Percentiles rank a stretch among this genome's conserved stretches.
Conservation (phyloP, 2,797 vertebrate genomes). For the Sebastes hubbsi region DNA sequence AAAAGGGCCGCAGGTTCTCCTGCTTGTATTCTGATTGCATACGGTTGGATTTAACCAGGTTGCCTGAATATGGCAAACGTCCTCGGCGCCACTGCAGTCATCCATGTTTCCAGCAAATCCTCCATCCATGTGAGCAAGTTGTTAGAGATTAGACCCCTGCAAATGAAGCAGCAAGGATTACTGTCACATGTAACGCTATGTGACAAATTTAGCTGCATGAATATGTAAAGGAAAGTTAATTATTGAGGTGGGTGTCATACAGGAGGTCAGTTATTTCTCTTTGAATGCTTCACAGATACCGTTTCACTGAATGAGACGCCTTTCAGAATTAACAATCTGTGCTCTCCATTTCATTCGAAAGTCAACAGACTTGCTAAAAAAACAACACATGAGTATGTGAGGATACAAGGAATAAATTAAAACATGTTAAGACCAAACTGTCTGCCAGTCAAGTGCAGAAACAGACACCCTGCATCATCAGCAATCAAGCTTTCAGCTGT, state of each 20-base stretch:
- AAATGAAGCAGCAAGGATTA: conserved; percentile 69
- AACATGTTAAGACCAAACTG: not conserved
- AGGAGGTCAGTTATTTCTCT: conserved; percentile 51
- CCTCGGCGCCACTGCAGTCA: conserved; percentile 27
- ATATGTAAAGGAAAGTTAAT: conserved; percentile 59
- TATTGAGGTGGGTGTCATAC: conserved; percentile 58
- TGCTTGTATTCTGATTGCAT: conserved; percentile 44
- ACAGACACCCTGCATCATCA: conserved; percentile 37
- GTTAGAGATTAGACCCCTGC: conserved; percentile 68
- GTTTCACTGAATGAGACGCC: conserved; percentile 5
- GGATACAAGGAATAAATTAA: not conserved
- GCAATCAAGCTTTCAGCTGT: conserved; percentile 72
- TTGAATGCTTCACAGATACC: conserved; percentile 25
- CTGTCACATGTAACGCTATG: conserved; percentile 60
- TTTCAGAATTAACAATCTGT: conserved; percentile 12
- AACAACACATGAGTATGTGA: not conserved
- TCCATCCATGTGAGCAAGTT: conserved; percentile 56
- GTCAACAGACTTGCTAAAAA: not conserved
- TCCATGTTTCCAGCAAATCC: conserved; percentile 65
- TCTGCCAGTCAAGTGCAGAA: conserved; percentile 40
- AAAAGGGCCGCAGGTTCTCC: conserved; percentile 48
- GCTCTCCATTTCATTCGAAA: not conserved
- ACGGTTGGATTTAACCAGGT: conserved; percentile 57
- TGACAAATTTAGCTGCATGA: conserved; percentile 55
- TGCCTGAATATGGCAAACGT: conserved; percentile 37